Evolutionary conservation across 2,797 vertebrate genomes (phyloP), one percentile per base, ranked within the genome.

Genomic region (Gephyroberyx darwinii): DNA sequence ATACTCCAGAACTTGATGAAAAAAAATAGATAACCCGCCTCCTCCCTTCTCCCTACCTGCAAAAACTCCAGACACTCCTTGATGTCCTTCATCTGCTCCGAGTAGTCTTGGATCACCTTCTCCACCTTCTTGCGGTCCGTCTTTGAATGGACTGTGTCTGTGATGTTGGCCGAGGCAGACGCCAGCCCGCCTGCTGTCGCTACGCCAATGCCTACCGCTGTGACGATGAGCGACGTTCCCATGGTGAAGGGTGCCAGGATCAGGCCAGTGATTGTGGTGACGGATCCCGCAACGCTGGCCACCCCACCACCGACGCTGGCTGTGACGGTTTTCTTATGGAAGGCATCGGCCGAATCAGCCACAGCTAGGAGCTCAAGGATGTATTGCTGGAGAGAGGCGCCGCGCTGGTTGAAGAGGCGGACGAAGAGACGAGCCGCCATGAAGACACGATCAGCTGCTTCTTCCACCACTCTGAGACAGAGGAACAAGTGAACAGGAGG

Each of bases 391-490:
- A 95, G 85, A 0, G 86, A 87, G 6, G 74, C 85, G 0, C 93
- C 91, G 0, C 87, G 89, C 51, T 84, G 88, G 85, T 93, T 91
- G 74, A 94, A 93, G 0, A 94, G 82, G 35, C 83, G 86, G 1
- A 95, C 92, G 0, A 94, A 95, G 8, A 95, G 91, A 13, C 91
- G 92, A 16, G 93, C 93, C 0, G 93, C 93, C 91, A 93, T 92
- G 80, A 92, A 95, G 75, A 95, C 91, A 0, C 93, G 92, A 17
- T 94, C 93, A 0, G 94, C 94, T 0, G 86, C 93, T 8, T 88
- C 48, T 35, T 93, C 93, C 45, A 94, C 90, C 48, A 85, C 86
- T n/a, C 93, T 94, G 75, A 58, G 14, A 17, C 1, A 1, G 30
- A 20, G 17, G 7, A 50, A n/a, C n/a, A 20, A n/a, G 47, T n/a